Base-by-base conservation (phyloP, 1,140 invertebrate species). In the Platyscapa corneri region DNA sequence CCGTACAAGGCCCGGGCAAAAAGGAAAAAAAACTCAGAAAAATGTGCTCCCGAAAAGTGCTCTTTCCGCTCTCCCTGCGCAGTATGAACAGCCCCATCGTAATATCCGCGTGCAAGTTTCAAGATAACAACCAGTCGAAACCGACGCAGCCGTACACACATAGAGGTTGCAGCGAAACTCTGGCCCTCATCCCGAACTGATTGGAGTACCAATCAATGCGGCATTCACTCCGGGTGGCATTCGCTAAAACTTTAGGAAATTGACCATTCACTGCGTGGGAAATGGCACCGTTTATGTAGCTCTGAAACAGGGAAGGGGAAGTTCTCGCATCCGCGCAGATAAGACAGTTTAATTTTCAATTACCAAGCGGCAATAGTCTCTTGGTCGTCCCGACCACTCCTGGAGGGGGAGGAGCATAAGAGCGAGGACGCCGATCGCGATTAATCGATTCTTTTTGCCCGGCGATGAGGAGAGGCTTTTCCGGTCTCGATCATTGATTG, bases 131-230 rank as follows among this genome's bases (percentile, higher is more conserved):
- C 34, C 53, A 32, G 27, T 81, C 7, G 27, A 70, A 81, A 81
- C 49, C 64, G 64, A 70, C 23, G 10, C 8, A 70, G 12, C 6
- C 30, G 14, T 16, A 23, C 42, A 23, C 42, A 74, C 14, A 67
- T 67, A 67, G 5, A 42, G 20, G n/a, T 18, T 32, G 34, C 37
- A 46, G 39, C 0, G 39, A 67, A 23, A 56, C 34, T 60, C 20
- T 0, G 8, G 32, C 60, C 27, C n/a, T 84, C 89, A 90, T 90
- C 89, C 90, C 87, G 88, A 90, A 90, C 90, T 92, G 91, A 93
- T 93, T 93, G 91, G 91, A 93, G 92, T 92, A 93, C 91, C 92
- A 93, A 93, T 93, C 92, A 93, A 93, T 93, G 91, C 88, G 88
- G 89, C 91, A 93, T 93, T 93, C 91, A 93, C 90, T 49, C 37